phyloP scores from a whole-genome alignment of 2,888 invertebrate genomes.

The Rotaria macrura region DNA sequence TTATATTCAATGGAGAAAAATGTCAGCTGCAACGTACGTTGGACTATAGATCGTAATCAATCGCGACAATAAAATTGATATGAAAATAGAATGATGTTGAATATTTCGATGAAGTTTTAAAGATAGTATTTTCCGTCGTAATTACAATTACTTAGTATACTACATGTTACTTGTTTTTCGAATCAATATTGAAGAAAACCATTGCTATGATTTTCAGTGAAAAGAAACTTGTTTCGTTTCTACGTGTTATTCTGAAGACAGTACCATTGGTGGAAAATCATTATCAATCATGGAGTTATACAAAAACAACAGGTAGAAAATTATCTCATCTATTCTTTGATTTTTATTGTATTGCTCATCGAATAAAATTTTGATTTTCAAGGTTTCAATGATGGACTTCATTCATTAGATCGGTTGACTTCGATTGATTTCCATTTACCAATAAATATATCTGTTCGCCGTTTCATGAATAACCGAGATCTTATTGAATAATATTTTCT shows the following conservation, averaged over 20 bases:
- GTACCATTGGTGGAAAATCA: slow-evolving; percentile 51
- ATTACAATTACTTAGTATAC: too few species aligned
- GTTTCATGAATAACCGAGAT: slow-evolving; percentile 3
- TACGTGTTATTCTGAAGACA: slow-evolving; percentile 80
- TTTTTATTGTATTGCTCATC: slow-evolving; percentile 52
- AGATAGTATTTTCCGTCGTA: too few species aligned
- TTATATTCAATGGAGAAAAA: too few species aligned
- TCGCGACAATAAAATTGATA: too few species aligned
- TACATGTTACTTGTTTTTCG: slow-evolving; percentile 28
- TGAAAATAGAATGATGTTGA: too few species aligned
- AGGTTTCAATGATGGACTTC: slow-evolving; percentile 88
- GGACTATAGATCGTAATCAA: too few species aligned
- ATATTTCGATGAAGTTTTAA: too few species aligned
- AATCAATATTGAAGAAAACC: slow-evolving; percentile 36
- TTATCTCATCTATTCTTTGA: neutral
- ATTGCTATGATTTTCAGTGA: slow-evolving; percentile 58
- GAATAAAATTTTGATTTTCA: slow-evolving; percentile 37
- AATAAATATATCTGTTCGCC: slow-evolving; percentile 85
- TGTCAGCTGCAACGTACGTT: too few species aligned
- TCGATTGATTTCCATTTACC: slow-evolving; percentile 80
- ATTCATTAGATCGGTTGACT: slow-evolving; percentile 74
- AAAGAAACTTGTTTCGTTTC: slow-evolving; percentile 81
- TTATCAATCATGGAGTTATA: slow-evolving; percentile 72
- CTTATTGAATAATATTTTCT: neutral
- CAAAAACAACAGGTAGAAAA: slow-evolving; percentile 78